phyloP scores from a whole-genome alignment of 2,113 vertebrate species.

The Passer montanus region DNA sequence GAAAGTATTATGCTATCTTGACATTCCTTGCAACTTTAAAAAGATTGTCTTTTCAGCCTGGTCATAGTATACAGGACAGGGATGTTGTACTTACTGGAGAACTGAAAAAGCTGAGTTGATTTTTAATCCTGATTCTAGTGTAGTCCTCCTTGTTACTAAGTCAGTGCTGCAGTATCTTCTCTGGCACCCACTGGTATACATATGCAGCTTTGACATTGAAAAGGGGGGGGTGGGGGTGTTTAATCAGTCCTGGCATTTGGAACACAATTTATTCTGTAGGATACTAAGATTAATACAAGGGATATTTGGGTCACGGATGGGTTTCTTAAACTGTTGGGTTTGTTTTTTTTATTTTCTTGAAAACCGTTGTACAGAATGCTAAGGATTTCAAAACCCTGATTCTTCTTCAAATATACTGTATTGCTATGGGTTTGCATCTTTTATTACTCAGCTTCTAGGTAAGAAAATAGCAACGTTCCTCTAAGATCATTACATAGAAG shows the following conservation, averaged over 20 bases:
- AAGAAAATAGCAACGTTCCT: slow-evolving; percentile 42
- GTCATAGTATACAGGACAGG: background rate
- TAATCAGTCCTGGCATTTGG: slow-evolving; percentile 51
- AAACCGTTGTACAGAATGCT: slow-evolving; percentile 42
- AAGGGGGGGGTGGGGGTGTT: background rate
- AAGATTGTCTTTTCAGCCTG: background rate
- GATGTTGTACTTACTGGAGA: background rate
- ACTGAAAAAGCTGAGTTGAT: slow-evolving; percentile 20
- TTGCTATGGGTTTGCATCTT: slow-evolving; percentile 31
- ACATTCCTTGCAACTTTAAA: background rate
- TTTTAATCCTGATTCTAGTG: slow-evolving; percentile 18
- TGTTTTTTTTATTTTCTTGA: background rate
- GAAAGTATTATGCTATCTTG: background rate
- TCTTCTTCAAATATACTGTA: slow-evolving; percentile 52
- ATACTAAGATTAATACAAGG: slow-evolving; percentile 46
- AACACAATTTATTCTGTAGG: slow-evolving; percentile 48
- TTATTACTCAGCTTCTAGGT: slow-evolving; percentile 43
- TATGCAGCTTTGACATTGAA: slow-evolving; percentile 71
- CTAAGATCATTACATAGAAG: slow-evolving; percentile 54
- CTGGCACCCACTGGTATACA: slow-evolving; percentile 29
- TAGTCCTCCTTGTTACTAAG: slow-evolving; percentile 28
- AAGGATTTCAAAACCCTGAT: slow-evolving; percentile 44
- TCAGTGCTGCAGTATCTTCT: slow-evolving; percentile 63
- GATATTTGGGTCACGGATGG: slow-evolving; percentile 68
- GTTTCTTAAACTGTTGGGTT: slow-evolving; percentile 45